Conservation (phyloP, 30 jellyfish, hydroid and myxozoan species). For the Hydractinia echinata region DNA sequence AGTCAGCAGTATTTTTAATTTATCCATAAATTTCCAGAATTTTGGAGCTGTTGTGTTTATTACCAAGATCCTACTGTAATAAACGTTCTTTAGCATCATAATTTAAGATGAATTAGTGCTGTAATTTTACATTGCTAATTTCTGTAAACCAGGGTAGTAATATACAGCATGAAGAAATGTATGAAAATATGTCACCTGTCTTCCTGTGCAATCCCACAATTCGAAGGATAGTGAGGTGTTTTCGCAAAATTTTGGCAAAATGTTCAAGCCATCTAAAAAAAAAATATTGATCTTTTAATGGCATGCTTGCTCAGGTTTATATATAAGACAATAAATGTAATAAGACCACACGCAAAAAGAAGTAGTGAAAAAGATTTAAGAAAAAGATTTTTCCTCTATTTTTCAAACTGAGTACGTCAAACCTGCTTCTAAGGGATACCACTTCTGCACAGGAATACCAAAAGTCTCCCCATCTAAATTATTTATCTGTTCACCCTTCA, state of each 20-base stretch:
- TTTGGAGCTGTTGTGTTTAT: too few species aligned
- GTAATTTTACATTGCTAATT: too few species aligned
- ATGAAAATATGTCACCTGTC: constrained; percentile 52
- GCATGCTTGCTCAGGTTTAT: not conserved
- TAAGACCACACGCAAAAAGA: not conserved
- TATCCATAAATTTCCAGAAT: too few species aligned
- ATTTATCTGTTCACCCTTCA: constrained; percentile 55
- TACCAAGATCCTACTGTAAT: too few species aligned
- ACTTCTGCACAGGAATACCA: constrained; percentile 72
- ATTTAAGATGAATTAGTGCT: too few species aligned
- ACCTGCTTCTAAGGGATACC: constrained; percentile 67
- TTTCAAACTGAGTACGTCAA: not conserved
- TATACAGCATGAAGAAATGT: too few species aligned
- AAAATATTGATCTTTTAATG: not conserved
- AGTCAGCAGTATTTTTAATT: too few species aligned
- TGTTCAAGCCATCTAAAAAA: not conserved
- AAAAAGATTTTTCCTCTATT: not conserved
- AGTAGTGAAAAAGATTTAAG: too few species aligned
- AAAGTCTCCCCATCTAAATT: constrained; percentile 89
- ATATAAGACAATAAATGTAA: too few species aligned
- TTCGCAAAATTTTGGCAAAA: not conserved
- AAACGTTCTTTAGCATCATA: too few species aligned
- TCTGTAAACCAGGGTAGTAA: too few species aligned
- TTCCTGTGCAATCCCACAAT: constrained; percentile 88
- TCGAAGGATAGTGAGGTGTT: constrained; percentile 42